Evolutionary conservation across 2,113 vertebrate genomes (phyloP), one percentile per base, ranked within the genome.

Genomic region (Silurus meridionalis): DNA sequence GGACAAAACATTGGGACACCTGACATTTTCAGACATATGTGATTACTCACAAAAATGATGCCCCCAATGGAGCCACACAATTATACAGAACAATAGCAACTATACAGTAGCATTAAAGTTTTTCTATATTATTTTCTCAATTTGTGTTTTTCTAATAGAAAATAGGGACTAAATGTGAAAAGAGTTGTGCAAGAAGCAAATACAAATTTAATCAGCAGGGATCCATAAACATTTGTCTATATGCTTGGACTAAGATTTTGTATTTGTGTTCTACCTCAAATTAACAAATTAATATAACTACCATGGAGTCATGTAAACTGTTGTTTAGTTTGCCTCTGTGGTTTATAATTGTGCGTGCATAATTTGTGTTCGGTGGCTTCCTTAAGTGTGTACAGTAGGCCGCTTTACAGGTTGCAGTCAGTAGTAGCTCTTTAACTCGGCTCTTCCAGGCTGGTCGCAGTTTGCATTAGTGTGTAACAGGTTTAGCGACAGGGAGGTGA

Each of bases 401-500:
- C 9, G 48, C 21, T n/a, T 0, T 77, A 77, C 21, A 21, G 77
- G 53, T 37, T 79, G 28, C 28, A 28, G 55, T 37, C 77, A 79
- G 53, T 79, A 28, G 37, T 2, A 2, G 25, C 7, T 37, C 14
- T 58, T 28, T 79, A 19, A 79, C 25, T 79, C n/a, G 25, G n/a
- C 75, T 55, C n/a, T 57, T 79, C 74, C 23, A 19, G 57, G 28
- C 57, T 61, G 37, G 57, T 61, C 23, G 57, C 25, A 48, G 28
- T 17, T 46, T 80, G 57, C 28, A 61, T 9, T 61, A 61, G 57
- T 23, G 57, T 48, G 28, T 21, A 80, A 48, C 57, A 46, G 57
- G 78, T 28, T 61, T 80, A 60, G 9, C 28, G 60, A 37, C 17
- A 80, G 77, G 2, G 77, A 79, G 77, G 25, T 79, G 77, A 58